A percentile compares a stretch with the other conserved stretches of the same genome.
Conservation (phyloP, 2,113 vertebrate genomes). For the Smithornis capensis region DNA sequence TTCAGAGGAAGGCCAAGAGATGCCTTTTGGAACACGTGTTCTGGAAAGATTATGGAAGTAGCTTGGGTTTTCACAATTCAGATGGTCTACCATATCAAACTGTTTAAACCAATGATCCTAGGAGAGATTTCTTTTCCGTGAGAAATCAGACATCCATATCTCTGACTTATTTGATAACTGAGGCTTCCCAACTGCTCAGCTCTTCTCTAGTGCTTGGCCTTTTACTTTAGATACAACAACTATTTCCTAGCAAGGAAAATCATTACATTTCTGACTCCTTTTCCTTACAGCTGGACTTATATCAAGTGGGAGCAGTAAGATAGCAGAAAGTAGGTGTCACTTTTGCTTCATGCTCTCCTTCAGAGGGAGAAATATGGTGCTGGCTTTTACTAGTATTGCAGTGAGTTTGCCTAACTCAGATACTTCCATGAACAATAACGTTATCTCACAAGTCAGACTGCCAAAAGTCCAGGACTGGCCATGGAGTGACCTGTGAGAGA, state of each 20-base stretch:
- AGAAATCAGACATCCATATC: not conserved
- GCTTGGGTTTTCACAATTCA: not conserved
- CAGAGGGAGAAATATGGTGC: not conserved
- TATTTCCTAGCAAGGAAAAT: not conserved
- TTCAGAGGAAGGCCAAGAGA: not conserved
- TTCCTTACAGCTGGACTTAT: not conserved
- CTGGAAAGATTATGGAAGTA: not conserved
- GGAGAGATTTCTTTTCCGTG: not conserved
- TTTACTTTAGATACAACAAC: not conserved
- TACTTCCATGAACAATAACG: not conserved
- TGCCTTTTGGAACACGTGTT: not conserved
- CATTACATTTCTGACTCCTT: not conserved
- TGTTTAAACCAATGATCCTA: not conserved
- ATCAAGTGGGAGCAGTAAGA: not conserved
- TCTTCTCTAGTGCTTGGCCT: not conserved
- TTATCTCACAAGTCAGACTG: not conserved
- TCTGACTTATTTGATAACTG: not conserved
- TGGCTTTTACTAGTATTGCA: not conserved
- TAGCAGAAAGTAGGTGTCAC: not conserved
- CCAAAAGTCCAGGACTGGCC: not conserved
- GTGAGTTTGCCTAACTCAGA: not conserved
- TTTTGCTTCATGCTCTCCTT: not conserved
- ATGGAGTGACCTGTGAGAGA: not conserved
- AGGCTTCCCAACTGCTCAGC: not conserved
- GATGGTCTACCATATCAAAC: not conserved